A percentile compares a stretch with the other conserved stretches of the same genome.
Conservation (phyloP, 2,113 vertebrate genomes). For the Rhizomys pruinosus region DNA sequence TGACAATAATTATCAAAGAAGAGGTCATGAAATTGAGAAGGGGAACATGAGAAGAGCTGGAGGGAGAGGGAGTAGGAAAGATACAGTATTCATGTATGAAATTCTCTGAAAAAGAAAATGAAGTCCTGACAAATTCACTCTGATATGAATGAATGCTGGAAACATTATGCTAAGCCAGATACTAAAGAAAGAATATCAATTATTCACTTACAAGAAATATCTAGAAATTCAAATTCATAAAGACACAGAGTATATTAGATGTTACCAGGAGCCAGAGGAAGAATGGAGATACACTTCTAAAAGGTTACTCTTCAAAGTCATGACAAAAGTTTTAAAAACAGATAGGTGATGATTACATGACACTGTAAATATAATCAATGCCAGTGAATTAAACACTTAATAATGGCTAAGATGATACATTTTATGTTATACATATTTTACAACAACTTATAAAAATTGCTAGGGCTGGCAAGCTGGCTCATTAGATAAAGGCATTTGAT, state of each 20-base stretch:
- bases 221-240: neutral
- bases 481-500: neutral
- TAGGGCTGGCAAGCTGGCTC: neutral
- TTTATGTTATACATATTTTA: conserved; percentile 7
- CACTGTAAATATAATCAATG: conserved; percentile 8
- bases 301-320: neutral
- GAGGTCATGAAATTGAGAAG: no score
- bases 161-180: neutral
- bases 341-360: neutral
- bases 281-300: neutral
- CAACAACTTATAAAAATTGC: conserved; percentile 26
- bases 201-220: conserved; percentile 40
- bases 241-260: conserved; percentile 17
- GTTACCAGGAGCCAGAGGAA: neutral
- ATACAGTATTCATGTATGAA: neutral
- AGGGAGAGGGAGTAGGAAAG: no score
- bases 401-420: neutral
- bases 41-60: no score
- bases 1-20: no score
- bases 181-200: neutral
- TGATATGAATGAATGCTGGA: neutral
- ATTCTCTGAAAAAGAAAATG: neutral
- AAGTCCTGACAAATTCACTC: conserved; percentile 26
- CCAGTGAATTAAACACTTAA: neutral
- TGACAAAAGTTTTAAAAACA: conserved; percentile 42